Evolutionary conservation across 2,113 vertebrate species (phyloP).

Genomic region (Corydoras maculifer): DNA sequence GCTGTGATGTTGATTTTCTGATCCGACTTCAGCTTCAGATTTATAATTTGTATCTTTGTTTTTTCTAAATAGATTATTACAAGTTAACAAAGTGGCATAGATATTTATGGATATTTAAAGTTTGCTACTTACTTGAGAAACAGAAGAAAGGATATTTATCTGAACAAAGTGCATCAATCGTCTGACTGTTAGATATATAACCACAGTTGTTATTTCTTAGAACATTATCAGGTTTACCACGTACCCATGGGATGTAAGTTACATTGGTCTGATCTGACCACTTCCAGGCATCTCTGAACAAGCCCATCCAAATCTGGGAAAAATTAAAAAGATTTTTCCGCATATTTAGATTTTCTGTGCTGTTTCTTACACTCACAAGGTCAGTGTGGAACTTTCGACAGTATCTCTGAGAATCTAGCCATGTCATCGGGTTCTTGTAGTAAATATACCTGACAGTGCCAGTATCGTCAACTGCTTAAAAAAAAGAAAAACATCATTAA

Average conservation of each 20-base stretch:
- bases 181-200: not conserved
- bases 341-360: not conserved
- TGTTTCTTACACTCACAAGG: not conserved
- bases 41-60: slow-evolving; percentile 5
- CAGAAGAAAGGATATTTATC: slow-evolving; percentile 4
- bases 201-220: not conserved
- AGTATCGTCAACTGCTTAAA: not conserved
- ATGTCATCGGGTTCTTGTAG: not conserved
- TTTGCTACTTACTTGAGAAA: not conserved
- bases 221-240: not conserved
- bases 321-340: not conserved
- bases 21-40: not conserved
- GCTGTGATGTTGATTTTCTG: slow-evolving; percentile 6
- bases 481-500: not conserved
- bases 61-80: not conserved
- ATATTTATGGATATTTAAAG: not conserved
- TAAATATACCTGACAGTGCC: not conserved
- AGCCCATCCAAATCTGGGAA: slow-evolving; percentile 1
- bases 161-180: not conserved
- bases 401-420: not conserved
- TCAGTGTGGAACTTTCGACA: slow-evolving; percentile 18
- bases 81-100: not conserved
- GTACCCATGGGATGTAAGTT: not conserved
- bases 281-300: slow-evolving; percentile 21
- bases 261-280: slow-evolving; percentile 21